These are phyloP conservation scores for Magallana angulata DNA, from an alignment of 1,140 invertebrate genomes.

Conservation along the genomic window DNA sequence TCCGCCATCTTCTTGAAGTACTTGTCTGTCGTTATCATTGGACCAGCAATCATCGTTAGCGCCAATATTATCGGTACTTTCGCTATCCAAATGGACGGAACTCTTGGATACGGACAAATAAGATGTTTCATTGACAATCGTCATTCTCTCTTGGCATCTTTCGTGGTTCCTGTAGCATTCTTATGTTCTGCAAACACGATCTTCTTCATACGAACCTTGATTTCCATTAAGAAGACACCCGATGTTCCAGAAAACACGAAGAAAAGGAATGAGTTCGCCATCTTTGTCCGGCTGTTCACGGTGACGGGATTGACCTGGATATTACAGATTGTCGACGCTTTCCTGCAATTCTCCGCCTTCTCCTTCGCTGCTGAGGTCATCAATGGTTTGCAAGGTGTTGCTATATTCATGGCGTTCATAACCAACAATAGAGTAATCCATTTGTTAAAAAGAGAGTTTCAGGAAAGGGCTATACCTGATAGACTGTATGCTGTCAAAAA, in stretches of 20 bases:
- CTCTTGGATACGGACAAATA: background rate
- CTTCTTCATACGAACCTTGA: constrained; percentile 37
- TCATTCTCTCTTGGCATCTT: background rate
- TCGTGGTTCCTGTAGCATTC: constrained; percentile 36
- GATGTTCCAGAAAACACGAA: constrained; percentile 14
- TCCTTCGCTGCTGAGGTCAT: constrained; percentile 35
- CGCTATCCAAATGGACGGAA: background rate
- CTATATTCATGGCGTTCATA: constrained; percentile 48
- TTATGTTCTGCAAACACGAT: constrained; percentile 41
- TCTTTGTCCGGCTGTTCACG: constrained; percentile 48
- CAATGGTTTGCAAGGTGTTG: constrained; percentile 48
- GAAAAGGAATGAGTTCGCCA: background rate
- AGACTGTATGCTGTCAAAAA: too few species aligned
- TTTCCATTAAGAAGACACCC: constrained; percentile 28
- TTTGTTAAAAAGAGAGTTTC: too few species aligned
- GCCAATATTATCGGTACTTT: constrained; percentile 19
- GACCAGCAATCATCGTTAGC: background rate
- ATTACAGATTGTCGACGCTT: constrained; percentile 46
- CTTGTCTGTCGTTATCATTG: background rate
- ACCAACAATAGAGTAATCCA: constrained; percentile 32
- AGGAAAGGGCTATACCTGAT: too few species aligned
- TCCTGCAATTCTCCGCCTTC: constrained; percentile 37
- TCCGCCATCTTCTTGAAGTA: background rate
- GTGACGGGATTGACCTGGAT: constrained; percentile 53
- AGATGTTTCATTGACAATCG: constrained; percentile 38